Evolutionary conservation across 2,888 invertebrate species (phyloP), one percentile per base, ranked within the genome.

Genomic region (Nysson spinosus): DNA sequence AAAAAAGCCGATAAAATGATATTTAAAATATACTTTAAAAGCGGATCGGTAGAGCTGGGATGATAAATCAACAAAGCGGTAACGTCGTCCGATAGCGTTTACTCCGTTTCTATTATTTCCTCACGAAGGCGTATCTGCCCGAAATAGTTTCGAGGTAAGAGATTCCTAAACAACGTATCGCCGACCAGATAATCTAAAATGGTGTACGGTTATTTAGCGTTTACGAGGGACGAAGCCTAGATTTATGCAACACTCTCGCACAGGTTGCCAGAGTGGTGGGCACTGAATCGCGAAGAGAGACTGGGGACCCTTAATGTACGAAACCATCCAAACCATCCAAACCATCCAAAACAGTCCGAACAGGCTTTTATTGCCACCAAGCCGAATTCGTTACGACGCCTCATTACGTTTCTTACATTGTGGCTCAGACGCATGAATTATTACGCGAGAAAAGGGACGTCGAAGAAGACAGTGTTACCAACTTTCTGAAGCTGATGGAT

Each of bases 321-420:
- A n/a, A n/a, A n/a, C n/a, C n/a, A n/a, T n/a, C n/a, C n/a, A n/a
- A n/a, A n/a, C n/a, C n/a, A n/a, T n/a, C n/a, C n/a, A n/a, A n/a
- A n/a, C n/a, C n/a, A n/a, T n/a, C n/a, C n/a, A n/a, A n/a, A n/a
- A n/a, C n/a, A n/a, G n/a, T n/a, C n/a, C n/a, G n/a, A n/a, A n/a
- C n/a, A n/a, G 67, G 67, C 69, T 82, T 81, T 79, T 79, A 82
- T 81, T 77, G 78, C 74, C 73, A 67, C 64, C 75, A 69, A 69
- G 72, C 74, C 78, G 72, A 81, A 81, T 83, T 83, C 82, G 78
- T 82, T 81, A 78, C 71, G 76, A 80, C 78, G 81, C 77, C 75
- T 81, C 81, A 77, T 78, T 77, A 78, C 80, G 77, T 80, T 79
- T 77, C 69, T 58, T 51, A 68, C 66, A 69, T 68, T 69, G 69